Conservation (phyloP, 2,888 invertebrate genomes). For the Muschampia plurimacula region DNA sequence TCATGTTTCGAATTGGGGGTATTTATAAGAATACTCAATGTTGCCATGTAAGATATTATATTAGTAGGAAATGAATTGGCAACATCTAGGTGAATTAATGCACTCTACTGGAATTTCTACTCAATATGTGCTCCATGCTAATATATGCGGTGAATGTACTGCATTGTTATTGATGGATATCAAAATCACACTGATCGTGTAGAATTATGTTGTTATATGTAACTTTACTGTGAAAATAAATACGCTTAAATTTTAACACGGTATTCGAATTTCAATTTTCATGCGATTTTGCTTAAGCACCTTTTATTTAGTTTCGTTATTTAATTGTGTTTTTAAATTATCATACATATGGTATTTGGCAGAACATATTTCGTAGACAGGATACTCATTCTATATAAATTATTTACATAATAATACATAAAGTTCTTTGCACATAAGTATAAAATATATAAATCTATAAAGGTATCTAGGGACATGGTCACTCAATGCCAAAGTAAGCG, state of each 20-base stretch:
- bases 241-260: conserved; percentile 40
- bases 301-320: neutral
- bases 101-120: conserved; percentile 14
- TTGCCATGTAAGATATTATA: neutral
- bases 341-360: neutral
- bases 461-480: too few species aligned
- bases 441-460: too few species aligned
- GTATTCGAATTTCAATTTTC: conserved; percentile 35
- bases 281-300: conserved; percentile 15
- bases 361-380: too few species aligned
- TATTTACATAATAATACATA: too few species aligned
- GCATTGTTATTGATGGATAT: conserved; percentile 34
- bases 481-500: too few species aligned
- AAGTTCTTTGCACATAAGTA: too few species aligned
- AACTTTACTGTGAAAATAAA: conserved; percentile 40
- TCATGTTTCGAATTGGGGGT: neutral
- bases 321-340: neutral
- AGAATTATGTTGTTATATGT: conserved; percentile 40
- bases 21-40: neutral
- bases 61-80: neutral
- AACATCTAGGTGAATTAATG: neutral
- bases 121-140: conserved; percentile 19
- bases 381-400: too few species aligned
- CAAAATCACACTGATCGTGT: conserved; percentile 32
- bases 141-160: conserved; percentile 29